Evolutionary conservation across 1,140 invertebrate genomes (phyloP).

Genomic region (Micrasema longulum): DNA sequence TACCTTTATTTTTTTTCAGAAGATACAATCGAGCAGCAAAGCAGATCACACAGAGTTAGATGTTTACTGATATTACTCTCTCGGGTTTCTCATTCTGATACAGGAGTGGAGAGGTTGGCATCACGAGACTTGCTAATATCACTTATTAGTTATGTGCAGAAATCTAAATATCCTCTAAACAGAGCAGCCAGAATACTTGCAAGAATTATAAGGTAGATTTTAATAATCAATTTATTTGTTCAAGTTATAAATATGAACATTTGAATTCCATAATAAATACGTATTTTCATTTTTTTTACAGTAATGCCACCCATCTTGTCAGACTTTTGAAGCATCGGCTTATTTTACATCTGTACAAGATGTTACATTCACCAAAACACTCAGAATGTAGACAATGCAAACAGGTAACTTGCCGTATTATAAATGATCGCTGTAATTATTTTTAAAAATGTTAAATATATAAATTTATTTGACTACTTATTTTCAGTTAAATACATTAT

Average conservation of each 20-base stretch:
- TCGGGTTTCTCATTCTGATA: slow-evolving; percentile 37
- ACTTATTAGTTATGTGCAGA: slow-evolving; percentile 61
- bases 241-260: neutral
- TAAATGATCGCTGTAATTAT: neutral
- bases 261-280: neutral
- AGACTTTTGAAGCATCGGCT: slow-evolving; percentile 42
- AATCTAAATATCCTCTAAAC: slow-evolving; percentile 60
- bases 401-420: too few relatives aligned
- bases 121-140: slow-evolving; percentile 59
- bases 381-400: slow-evolving; percentile 63
- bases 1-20: slow-evolving; percentile 50
- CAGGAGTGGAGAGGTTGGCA: slow-evolving; percentile 26
- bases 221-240: neutral
- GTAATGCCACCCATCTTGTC: slow-evolving; percentile 41
- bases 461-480: neutral
- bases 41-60: slow-evolving; percentile 27
- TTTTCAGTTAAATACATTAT: slow-evolving; percentile 59
- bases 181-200: slow-evolving; percentile 62
- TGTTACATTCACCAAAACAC: slow-evolving; percentile 47
- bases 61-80: slow-evolving; percentile 42
- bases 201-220: slow-evolving; percentile 60
- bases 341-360: slow-evolving; percentile 40
- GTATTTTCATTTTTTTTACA: slow-evolving; percentile 38
- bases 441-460: neutral
- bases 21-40: slow-evolving; percentile 31